These are phyloP conservation scores for Ericerus pela DNA, from an alignment of 1,140 invertebrate genomes.

Conservation along the genomic window DNA sequence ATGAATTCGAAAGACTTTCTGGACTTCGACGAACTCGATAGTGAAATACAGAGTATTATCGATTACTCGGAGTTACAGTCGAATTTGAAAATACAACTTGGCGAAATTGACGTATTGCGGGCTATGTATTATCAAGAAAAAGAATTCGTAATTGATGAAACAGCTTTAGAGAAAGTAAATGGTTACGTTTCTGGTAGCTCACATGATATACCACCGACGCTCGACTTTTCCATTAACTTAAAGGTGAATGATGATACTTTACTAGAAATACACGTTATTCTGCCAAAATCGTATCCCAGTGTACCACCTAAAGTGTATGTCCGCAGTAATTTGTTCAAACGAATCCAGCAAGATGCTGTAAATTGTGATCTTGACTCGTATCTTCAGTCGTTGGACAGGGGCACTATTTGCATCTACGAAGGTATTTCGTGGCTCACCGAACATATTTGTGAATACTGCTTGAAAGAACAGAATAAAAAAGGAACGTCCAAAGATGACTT, in stretches of 20 bases:
- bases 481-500: too few relatives aligned
- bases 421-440: conserved; percentile 60
- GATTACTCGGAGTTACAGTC: conserved; percentile 4
- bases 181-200: conserved; percentile 38
- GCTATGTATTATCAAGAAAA: conserved; percentile 56
- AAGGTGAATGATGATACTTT: conserved; percentile 18
- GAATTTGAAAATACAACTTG: conserved; percentile 37
- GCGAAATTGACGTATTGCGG: conserved; percentile 57
- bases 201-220: conserved; percentile 35
- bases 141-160: conserved; percentile 50
- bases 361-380: conserved; percentile 44
- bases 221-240: conserved; percentile 46
- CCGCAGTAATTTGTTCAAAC: conserved; percentile 43
- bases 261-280: conserved; percentile 44
- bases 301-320: conserved; percentile 50
- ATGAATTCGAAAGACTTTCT: too few relatives aligned
- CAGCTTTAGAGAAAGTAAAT: conserved; percentile 41
- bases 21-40: too few relatives aligned
- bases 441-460: conserved; percentile 35
- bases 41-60: background rate
- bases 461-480: conserved; percentile 4
- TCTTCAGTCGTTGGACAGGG: conserved; percentile 37
- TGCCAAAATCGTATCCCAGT: conserved; percentile 52
- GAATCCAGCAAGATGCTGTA: conserved; percentile 43
- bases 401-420: conserved; percentile 50